Conservation (phyloP, 1,140 invertebrate species). For the Trichonephila clavata region DNA sequence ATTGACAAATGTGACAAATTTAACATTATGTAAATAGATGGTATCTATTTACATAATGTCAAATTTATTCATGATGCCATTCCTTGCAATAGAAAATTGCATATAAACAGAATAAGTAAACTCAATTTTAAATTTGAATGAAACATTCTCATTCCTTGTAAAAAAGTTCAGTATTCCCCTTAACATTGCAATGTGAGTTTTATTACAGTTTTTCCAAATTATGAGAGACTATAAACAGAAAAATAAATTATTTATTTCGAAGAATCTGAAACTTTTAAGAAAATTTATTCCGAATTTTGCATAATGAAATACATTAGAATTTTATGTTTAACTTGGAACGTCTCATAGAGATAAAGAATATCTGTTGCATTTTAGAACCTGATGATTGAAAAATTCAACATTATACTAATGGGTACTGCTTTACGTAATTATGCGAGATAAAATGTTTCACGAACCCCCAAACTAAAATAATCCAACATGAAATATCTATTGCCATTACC, state of each 20-base stretch:
- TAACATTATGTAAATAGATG: no score
- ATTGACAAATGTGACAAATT: no score
- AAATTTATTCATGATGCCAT: no score
- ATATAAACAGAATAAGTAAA: no score
- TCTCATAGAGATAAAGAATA: neutral
- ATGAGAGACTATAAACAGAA: no score
- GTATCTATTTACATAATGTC: no score
- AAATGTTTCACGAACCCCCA: neutral
- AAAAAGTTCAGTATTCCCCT: no score
- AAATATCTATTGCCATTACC: slow-evolving; percentile 61
- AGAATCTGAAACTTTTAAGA: neutral
- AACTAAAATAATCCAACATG: neutral
- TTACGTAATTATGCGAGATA: slow-evolving; percentile 18
- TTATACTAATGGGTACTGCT: neutral
- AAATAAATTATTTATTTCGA: neutral
- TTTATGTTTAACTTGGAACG: neutral
- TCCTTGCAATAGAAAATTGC: no score
- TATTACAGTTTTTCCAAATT: no score
- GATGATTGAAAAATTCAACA: slow-evolving; percentile 13
- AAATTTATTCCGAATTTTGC: neutral
- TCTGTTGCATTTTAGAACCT: neutral
- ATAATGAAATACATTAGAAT: neutral
- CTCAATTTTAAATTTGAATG: no score
- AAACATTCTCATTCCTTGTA: no score
- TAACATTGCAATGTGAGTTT: no score